Evolutionary conservation across 1,140 invertebrate species (phyloP).

Genomic region (Halictus rubicundus): DNA sequence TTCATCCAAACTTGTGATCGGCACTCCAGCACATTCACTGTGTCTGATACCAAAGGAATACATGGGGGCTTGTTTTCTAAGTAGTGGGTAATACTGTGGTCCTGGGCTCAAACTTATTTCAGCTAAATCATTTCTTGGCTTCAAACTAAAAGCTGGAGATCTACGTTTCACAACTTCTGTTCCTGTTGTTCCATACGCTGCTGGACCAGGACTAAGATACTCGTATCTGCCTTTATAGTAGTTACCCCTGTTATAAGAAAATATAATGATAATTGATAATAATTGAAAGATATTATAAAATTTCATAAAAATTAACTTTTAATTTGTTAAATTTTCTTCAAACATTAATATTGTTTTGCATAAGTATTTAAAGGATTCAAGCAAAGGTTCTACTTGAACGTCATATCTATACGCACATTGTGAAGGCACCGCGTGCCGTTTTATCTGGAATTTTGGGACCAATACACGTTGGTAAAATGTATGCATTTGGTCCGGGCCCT

Average conservation of each 20-base stretch:
- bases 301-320: no score
- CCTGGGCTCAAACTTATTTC: slow-evolving; percentile 61
- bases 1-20: slow-evolving; percentile 66
- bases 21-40: slow-evolving; percentile 68
- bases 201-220: slow-evolving; percentile 70
- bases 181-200: slow-evolving; percentile 64
- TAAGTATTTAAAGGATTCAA: no score
- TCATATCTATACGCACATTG: slow-evolving; percentile 68
- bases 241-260: slow-evolving; percentile 37
- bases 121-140: slow-evolving; percentile 42
- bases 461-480: slow-evolving; percentile 72
- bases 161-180: slow-evolving; percentile 64
- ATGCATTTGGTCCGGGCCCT: slow-evolving; percentile 73
- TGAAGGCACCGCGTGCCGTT: slow-evolving; percentile 70
- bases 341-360: no score
- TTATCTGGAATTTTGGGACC: slow-evolving; percentile 75
- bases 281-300: no score
- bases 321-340: no score
- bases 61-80: slow-evolving; percentile 63
- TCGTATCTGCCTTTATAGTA: slow-evolving; percentile 17
- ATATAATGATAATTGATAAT: no score
- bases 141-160: slow-evolving; percentile 71
- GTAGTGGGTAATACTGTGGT: slow-evolving; percentile 67
- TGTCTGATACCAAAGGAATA: slow-evolving; percentile 75
- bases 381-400: no score